A percentile compares a stretch with the other conserved stretches of the same genome.
Evolutionary conservation across 2,797 vertebrate genomes (phyloP).

Genomic region (Mormyrops boulengeri): DNA sequence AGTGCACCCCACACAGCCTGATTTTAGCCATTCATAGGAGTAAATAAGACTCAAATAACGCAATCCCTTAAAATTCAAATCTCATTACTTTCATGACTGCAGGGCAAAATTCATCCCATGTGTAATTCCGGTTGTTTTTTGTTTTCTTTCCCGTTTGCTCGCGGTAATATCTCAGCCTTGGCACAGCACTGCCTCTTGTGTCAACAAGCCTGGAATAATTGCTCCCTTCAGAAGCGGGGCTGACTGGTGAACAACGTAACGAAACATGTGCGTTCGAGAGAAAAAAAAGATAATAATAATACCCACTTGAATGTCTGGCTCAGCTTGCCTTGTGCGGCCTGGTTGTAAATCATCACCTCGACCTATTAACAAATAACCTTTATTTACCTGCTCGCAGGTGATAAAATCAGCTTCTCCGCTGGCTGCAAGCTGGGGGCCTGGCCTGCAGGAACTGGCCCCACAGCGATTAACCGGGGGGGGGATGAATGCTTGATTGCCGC

Average conservation of each 20-base stretch:
- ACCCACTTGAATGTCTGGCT: constrained; percentile 14
- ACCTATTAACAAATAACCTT: constrained; percentile 8
- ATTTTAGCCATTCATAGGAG: not conserved
- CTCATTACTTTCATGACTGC: not conserved
- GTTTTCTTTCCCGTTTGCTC: not conserved
- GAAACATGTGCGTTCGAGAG: not conserved
- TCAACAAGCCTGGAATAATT: constrained; percentile 12
- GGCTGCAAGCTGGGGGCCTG: not conserved
- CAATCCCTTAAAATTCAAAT: not conserved
- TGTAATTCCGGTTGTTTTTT: not conserved
- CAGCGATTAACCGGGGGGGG: not conserved
- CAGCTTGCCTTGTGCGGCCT: not conserved
- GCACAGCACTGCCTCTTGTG: not conserved
- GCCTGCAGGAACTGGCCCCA: constrained; percentile 3
- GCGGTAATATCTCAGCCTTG: not conserved
- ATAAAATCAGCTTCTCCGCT: not conserved
- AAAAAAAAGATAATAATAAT: not conserved
- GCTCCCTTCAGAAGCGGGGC: not conserved
- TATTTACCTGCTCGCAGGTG: constrained; percentile 15
- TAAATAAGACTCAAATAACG: not conserved
- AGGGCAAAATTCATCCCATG: not conserved
- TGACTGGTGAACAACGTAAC: not conserved
- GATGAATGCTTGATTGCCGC: not conserved
- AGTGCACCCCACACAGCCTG: not conserved
- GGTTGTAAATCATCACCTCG: not conserved